Evolutionary conservation across 1,140 invertebrate species (phyloP), one percentile per base, ranked within the genome.

Genomic region (Bombus turneri): DNA sequence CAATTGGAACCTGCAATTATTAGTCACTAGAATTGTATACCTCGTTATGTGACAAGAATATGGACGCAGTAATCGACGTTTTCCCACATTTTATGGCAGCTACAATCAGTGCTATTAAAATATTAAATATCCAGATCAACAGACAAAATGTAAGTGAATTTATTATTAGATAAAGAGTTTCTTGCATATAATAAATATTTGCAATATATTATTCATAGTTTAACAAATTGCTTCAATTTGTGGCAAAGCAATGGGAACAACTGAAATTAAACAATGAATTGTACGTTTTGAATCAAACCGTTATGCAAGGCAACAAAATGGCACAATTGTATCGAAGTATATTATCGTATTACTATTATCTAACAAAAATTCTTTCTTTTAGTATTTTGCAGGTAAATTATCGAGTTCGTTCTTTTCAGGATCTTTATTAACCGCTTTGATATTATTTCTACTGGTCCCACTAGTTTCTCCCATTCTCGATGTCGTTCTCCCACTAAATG

Each of bases 321-420:
- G 72, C 81, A 0, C 31, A 37, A 1, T 18, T 75, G 4, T 83
- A 83, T 25, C 62, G 81, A 75, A 66, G 81, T 83, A 47, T 28
- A 25, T 83, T 41, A 31, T 73, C 28, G 1, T 31, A 15, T 41
- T 39, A 8, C 6, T 66, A 3, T 66, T 34, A 18, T 18, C 0
- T 66, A 66, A 18, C n/a, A 18, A 31, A 31, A 31, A 66, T 66
- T 34, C 8, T 34, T 37, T 8, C 6, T 28, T 22, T 68, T 9
- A 34, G 34, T 68, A 37, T 34, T 9, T 68, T 68, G 0, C 18
- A 68, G 18, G 3, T 25, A 37, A 68, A 4, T 68, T 34, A 68
- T 25, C 1, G 10, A 68, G 18, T 68, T 4, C 10, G 37, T 10
- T 25, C 31, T 25, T 68, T 68, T 68, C 31, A 68, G 66, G 18